phyloP scores from a whole-genome alignment of 2,797 vertebrate species.

The Sitta carolinensis region DNA sequence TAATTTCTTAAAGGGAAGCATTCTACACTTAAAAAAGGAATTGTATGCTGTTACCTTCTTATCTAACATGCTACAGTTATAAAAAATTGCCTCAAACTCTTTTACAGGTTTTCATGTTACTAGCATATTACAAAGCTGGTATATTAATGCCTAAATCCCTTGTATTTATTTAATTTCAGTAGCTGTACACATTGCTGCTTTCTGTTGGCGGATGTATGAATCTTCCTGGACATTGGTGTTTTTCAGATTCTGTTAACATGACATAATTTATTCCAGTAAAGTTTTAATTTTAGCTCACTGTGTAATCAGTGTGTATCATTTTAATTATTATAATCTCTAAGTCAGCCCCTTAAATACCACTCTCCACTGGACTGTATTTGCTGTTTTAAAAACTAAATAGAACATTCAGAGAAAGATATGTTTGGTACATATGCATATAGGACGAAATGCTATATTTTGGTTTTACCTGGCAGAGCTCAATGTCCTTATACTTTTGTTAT shows the following conservation, averaged over 20 bases:
- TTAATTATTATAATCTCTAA: constrained; percentile 24
- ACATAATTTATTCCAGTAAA: constrained; percentile 40
- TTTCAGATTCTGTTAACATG: constrained; percentile 36
- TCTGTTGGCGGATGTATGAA: rapidly evolving
- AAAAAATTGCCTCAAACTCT: neutral
- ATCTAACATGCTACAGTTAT: neutral
- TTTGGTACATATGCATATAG: neutral
- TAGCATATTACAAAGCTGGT: neutral
- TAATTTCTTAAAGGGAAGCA: neutral
- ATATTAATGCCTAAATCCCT: neutral
- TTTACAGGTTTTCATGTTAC: neutral
- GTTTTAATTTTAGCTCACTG: constrained; percentile 42
- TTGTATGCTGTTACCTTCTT: neutral
- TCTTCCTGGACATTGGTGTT: neutral
- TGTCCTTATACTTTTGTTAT: neutral
- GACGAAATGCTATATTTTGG: neutral
- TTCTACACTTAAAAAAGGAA: neutral
- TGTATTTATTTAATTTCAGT: neutral
- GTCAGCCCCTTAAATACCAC: neutral
- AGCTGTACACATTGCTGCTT: neutral
- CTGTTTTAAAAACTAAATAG: neutral
- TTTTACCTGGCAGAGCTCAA: neutral
- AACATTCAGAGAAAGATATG: neutral
- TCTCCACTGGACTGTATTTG: neutral
- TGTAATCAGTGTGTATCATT: neutral